Evolutionary conservation across 2,888 invertebrate genomes (phyloP), one percentile per base, ranked within the genome.

Genomic region (Cancer borealis): DNA sequence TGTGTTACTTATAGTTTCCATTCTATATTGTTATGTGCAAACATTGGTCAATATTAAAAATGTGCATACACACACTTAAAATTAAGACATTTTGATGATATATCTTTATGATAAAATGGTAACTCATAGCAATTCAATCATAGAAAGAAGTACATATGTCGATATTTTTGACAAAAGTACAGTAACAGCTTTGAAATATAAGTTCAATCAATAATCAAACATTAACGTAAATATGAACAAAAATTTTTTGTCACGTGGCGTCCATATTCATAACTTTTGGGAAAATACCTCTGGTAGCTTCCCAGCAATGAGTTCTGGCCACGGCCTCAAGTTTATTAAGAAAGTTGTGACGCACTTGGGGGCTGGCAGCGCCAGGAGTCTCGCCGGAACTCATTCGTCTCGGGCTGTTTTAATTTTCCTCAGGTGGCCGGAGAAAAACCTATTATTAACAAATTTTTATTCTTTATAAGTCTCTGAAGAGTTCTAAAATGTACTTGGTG

Each of bases 401-500:
- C 12, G 84, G 8, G 39, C 84, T 84, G 84, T 84, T 84, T 84
- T 84, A 84, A 84, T 84, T 39, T 84, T 84, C 84, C 84, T 84
- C 84, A 39, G 39, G 39, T 84, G 84, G 84, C 14, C 39, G 39
- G 39, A 84, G 84, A 39, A 84, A 14, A 26, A 39, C 14, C 12
- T 39, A 39, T 39, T 30, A 39, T 84, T 84, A 84, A 12, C 39
- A 10, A 8, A 6, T 73, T 73, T 73, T 73, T 73, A 5, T 60
- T 21, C 60, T 60, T 60, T 1, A 60, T 73, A 10, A 73, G 73
- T 73, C 73, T 26, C n/a, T 73, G 26, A 73, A 73, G 73, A 73
- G 73, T 73, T 73, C 73, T 8, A 5, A 73, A 26, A 73, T 73
- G 0, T 73, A 26, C 73, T 73, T 73, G 73, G 8, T 26, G 73